Evolutionary conservation across 2,797 vertebrate species (phyloP), one percentile per base, ranked within the genome.

Genomic region (Pangasius djambal): DNA sequence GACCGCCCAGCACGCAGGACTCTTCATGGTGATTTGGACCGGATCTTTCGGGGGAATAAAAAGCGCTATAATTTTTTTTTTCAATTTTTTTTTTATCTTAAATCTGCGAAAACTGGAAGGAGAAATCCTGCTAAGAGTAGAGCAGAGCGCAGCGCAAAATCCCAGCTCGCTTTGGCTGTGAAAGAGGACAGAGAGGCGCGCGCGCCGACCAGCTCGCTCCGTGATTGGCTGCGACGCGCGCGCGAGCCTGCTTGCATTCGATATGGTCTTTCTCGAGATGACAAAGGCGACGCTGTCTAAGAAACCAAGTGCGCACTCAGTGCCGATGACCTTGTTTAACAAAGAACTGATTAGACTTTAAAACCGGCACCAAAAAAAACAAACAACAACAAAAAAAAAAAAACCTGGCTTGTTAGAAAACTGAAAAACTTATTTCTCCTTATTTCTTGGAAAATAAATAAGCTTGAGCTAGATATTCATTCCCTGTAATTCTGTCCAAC

Each of bases 1-100:
- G 92, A 96, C 22, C 91, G 95, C 93, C 95, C 95, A 97, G 92
- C 92, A 96, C 93, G 96, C 57, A 2, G 95, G 95, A 59, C 95
- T 96, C 92, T 95, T 94, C 96, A 96, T 97, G 83, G 87, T 93
- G 89, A 75, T 85, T 52, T 74, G 84, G 84, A 50, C 61, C 34
- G n/a, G 70, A 40, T 72, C 74, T 65, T 55, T 57, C 22, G 4
- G 40, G 9, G 5, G 0, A 25, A 6, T 77, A 52, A 40, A 90
- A 57, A 31, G 28, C 83, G 84, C 52, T 79, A 77, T 86, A 82
- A 37, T 31, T 0, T 9, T 79, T 75, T 25, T 48, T 28, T 48
- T 13, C 1, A n/a, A 15, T 70, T 37, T 40, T 37, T 40, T 37
- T 37, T 72, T 40, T 34, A 1, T 52, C 52, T 55, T 31, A 16